Conservation (phyloP, 2,888 invertebrate genomes). For the Acronicta alni region DNA sequence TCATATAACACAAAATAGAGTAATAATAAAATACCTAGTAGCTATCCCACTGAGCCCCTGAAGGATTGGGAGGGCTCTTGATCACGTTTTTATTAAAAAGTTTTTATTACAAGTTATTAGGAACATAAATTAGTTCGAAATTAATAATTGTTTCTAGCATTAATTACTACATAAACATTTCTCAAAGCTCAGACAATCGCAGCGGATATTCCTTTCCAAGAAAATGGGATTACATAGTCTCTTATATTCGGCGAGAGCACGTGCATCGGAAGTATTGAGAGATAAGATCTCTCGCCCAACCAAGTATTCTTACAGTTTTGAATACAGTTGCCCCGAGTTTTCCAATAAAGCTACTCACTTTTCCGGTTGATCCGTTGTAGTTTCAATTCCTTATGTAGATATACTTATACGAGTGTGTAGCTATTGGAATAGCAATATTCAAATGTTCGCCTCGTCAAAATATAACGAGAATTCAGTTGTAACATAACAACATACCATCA, state of each 20-base stretch:
- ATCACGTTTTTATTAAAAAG: too few relatives aligned
- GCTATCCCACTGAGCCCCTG: too few relatives aligned
- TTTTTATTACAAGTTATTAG: too few relatives aligned
- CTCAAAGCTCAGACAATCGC: conserved; percentile 3
- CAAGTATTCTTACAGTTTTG: conserved; percentile 40
- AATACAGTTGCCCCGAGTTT: conserved; percentile 49
- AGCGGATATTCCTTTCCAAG: conserved; percentile 7
- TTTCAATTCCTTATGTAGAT: conserved; percentile 13
- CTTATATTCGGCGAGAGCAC: conserved; percentile 28
- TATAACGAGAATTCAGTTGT: neutral
- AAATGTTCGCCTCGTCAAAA: conserved; percentile 9
- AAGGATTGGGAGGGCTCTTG: too few relatives aligned
- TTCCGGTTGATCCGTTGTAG: conserved; percentile 36
- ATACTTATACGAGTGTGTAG: neutral
- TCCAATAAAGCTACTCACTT: conserved; percentile 48
- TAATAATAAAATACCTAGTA: too few relatives aligned
- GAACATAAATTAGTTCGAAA: too few relatives aligned
- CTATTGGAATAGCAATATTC: conserved; percentile 11
- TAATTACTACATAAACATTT: neutral
- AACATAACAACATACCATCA: too few relatives aligned
- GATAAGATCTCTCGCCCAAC: conserved; percentile 45
- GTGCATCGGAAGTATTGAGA: conserved; percentile 35
- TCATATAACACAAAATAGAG: too few relatives aligned
- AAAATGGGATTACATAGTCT: conserved; percentile 30
- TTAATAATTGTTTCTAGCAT: too few relatives aligned